Conservation (phyloP, 2,888 invertebrate genomes). For the Nesidiocoris tenuis region DNA sequence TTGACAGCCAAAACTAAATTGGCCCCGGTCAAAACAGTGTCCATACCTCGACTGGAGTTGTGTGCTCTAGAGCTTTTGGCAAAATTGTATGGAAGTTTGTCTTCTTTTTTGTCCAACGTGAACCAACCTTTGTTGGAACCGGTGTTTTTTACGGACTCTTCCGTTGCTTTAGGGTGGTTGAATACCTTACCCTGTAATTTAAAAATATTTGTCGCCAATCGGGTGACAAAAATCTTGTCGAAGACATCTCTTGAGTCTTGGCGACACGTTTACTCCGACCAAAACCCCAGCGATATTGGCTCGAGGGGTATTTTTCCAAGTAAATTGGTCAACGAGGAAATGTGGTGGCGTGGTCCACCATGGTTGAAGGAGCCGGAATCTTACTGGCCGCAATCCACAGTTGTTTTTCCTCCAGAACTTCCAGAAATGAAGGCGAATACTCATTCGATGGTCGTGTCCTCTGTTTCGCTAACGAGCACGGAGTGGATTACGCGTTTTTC, state of each 20-base stretch:
- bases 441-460: too few species aligned
- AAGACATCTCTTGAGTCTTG: background rate
- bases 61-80: background rate
- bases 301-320: conserved; percentile 45
- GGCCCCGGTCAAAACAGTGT: too few species aligned
- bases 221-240: conserved; percentile 15
- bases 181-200: conserved; percentile 20
- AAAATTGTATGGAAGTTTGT: background rate
- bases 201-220: conserved; percentile 29
- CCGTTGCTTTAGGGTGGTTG: conserved; percentile 26
- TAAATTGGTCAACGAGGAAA: conserved; percentile 15
- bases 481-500: conserved; percentile 1
- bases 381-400: background rate
- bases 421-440: background rate
- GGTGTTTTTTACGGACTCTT: conserved; percentile 13
- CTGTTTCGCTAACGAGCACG: too few species aligned
- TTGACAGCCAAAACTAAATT: background rate
- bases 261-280: conserved; percentile 40
- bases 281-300: conserved; percentile 52
- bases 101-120: background rate
- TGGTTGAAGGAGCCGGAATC: background rate
- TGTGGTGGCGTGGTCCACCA: conserved; percentile 45
- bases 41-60: conserved; percentile 9
- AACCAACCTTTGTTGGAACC: background rate
- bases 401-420: background rate